Conservation (phyloP, 2,888 invertebrate genomes). For the Meliscaeva auricollis region DNA sequence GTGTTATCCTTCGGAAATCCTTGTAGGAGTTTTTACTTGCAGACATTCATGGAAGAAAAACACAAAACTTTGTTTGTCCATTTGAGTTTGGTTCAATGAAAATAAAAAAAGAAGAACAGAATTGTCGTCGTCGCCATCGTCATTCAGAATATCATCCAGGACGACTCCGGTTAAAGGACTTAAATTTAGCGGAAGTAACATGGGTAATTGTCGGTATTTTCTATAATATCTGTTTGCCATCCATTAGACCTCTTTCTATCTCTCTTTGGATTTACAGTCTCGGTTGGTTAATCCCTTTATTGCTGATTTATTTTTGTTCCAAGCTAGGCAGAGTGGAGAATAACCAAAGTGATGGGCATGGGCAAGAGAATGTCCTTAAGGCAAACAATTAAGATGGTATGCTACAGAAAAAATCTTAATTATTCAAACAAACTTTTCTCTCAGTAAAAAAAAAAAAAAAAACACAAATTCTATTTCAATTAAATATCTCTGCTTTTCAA, state of each 20-base stretch:
- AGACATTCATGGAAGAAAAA: neutral
- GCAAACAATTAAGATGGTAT: constrained; percentile 16
- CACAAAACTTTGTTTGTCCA: constrained; percentile 30
- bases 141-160: neutral
- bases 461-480: constrained; percentile 60
- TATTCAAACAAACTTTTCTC: constrained; percentile 69
- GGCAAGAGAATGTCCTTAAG: constrained; percentile 41
- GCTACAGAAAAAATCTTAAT: constrained; percentile 50
- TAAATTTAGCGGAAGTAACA: constrained; percentile 83
- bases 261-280: neutral
- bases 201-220: constrained; percentile 81
- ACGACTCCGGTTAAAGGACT: constrained; percentile 77
- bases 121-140: neutral
- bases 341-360: neutral
- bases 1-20: constrained; percentile 51
- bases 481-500: constrained; percentile 55
- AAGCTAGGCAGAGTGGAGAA: neutral
- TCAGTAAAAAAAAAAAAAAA: constrained; percentile 2
- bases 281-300: constrained; percentile 28
- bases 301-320: constrained; percentile 43
- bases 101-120: neutral
- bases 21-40: constrained; percentile 16
- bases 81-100: constrained; percentile 22
- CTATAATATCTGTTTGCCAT: constrained; percentile 75
- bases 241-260: constrained; percentile 28